Base-by-base conservation (phyloP, 2,797 vertebrate genomes). In the Chrosomus eos region DNA sequence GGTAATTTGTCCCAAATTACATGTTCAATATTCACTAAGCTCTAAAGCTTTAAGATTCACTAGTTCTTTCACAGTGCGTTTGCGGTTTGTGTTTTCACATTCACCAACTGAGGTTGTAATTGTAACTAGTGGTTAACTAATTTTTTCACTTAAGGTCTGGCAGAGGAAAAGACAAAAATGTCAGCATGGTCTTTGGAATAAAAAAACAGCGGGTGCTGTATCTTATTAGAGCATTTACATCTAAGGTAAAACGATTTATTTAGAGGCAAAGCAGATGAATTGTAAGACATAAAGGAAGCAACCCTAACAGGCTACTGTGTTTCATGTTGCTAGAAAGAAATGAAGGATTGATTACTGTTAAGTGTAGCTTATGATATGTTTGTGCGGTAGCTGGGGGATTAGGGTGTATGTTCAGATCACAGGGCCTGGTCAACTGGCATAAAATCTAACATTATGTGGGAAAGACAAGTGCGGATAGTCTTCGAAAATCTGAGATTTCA, bases 71-170 rank as follows among this genome's bases (percentile, higher is more conserved):
- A 95, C 95, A 95, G 95, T 95, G 95, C 95, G 95, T 95, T 93
- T 90, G 94, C 95, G 93, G 94, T 94, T 94, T 95, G 91, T 91
- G 90, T 92, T 92, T 95, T 96, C 95, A 96, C 95, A 95, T 95
- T 96, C 93, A 94, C 94, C 94, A 93, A 90, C 92, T 94, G 94
- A 95, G 94, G 95, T 95, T 95, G 93, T 89, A 91, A 89, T 92
- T 93, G 94, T 93, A 93, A 94, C 93, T 92, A 95, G 94, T 95
- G 95, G 94, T 95, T 93, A 95, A 91, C 89, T 89, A 91, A 87
- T 36, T 76, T 58, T 81, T 92, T 91, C 76, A 92, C 91, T 91
- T 88, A 85, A 90, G 88, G 90, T 76, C 88, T 89, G 76, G 87
- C 88, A 90, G 88, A 75, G 86, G 45, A 87, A 85, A 77, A 87